phyloP scores from a whole-genome alignment of 2,113 vertebrate genomes.

The Thinocorus orbignyianus region DNA sequence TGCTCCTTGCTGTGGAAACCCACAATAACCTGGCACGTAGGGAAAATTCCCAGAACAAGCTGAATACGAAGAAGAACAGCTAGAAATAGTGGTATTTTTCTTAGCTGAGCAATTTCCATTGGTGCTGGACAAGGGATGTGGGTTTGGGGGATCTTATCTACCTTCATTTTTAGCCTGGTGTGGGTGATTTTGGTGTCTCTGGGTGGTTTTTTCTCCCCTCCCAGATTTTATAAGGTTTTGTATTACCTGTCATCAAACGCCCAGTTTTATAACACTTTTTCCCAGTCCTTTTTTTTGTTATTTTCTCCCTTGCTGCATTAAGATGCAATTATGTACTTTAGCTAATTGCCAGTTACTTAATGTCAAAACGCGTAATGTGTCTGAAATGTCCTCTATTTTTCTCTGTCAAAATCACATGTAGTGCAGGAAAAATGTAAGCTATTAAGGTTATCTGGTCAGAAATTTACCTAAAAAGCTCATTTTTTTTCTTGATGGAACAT shows the following conservation, averaged over 20 bases:
- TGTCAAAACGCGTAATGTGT: constrained; percentile 55
- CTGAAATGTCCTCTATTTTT: constrained; percentile 5
- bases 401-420: neutral
- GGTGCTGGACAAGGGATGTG: accelerated
- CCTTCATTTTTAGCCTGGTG: neutral
- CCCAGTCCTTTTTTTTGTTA: neutral
- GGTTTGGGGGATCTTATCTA: neutral
- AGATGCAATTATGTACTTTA: constrained; percentile 54
- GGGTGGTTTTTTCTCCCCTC: accelerated
- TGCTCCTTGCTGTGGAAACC: neutral
- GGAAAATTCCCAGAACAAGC: neutral
- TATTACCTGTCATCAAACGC: neutral
- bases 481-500: constrained; percentile 1
- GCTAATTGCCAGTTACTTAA: constrained; percentile 60
- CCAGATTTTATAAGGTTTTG: neutral
- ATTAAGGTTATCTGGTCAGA: neutral
- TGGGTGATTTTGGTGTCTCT: neutral
- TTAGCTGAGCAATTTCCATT: neutral
- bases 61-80: too few species aligned
- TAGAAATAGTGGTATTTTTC: neutral
- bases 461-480: neutral
- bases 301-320: constrained; percentile 43
- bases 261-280: neutral
- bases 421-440: neutral
- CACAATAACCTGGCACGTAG: accelerated